Base-by-base conservation (phyloP, 2,888 invertebrate genomes). In the Lathronympha strigana region DNA sequence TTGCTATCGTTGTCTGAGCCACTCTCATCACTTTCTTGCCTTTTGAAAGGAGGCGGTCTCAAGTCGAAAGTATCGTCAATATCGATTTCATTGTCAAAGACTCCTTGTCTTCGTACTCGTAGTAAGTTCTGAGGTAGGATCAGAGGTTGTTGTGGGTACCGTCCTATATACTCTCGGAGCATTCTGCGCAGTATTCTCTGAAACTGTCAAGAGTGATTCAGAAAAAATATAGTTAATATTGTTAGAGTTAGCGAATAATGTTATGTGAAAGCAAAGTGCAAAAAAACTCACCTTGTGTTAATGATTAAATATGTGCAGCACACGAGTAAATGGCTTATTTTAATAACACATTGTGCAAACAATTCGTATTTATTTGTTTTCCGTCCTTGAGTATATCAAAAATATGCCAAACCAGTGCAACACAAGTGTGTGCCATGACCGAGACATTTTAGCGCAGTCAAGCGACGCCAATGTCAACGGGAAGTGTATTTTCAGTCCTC, bases 41-140 rank as follows among this genome's bases (percentile, higher is more conserved):
- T 80, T 81, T 81, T 77, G 31, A 83, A 78, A 6, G 80, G 74
- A 0, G 83, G 75, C 28, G 77, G 81, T 61, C 82, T 86, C 17
- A 82, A 63, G 19, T 73, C 73, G 38, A 70, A 64, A 2, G 72
- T 70, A 33, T 79, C 72, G 66, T 84, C 82, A 3, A 82, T 79
- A 17, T 85, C 79, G 43, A 88, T 83, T 38, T 82, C 76, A 57
- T 88, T 87, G 40, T 83, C 77, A 11, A 67, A 67, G 0, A 75
- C 63, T 54, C 78, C 82, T 68, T 79, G 69, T n/a, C 87, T 81
- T 38, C 79, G 76, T 63, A 61, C n/a, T n/a, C n/a, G 73, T 51
- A 71, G 25, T 25, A 17, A 45, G 31, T 57, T 45, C 19, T 45
- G 57, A 36, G 58, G 58, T 36, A 60, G 47, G 9, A 47, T 72